Evolutionary conservation across 2,113 vertebrate genomes (phyloP).

Genomic region (Triplophysa rosa): DNA sequence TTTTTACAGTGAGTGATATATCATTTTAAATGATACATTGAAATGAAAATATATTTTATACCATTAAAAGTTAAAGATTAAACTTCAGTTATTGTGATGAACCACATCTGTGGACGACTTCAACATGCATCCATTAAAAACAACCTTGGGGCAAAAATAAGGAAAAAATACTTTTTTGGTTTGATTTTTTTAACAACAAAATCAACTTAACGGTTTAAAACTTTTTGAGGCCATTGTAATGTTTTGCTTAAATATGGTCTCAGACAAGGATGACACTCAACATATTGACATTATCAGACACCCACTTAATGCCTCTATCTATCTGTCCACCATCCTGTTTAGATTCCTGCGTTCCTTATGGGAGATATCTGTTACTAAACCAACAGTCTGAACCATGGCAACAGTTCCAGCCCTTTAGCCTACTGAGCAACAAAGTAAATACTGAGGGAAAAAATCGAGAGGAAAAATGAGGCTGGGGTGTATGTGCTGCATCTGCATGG

Average conservation of each 20-base stretch:
- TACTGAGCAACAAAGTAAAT: conserved; percentile 44
- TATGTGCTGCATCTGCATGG: conserved; percentile 14
- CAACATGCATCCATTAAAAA: no score
- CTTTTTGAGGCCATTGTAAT: not conserved
- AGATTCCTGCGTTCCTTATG: conserved; percentile 49
- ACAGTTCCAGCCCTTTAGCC: conserved; percentile 12
- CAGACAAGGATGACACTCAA: not conserved
- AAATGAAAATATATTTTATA: no score
- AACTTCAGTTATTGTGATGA: no score
- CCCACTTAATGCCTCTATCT: conserved; percentile 7
- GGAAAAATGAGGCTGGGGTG: not conserved
- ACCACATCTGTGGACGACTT: no score
- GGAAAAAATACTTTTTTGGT: no score
- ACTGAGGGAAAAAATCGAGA: conserved; percentile 6
- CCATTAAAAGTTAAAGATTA: no score
- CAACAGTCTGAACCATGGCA: conserved; percentile 47
- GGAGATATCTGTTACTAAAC: conserved; percentile 52
- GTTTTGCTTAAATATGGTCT: not conserved
- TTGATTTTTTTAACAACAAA: no score
- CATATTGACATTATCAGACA: conserved; percentile 46
- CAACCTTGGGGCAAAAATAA: no score
- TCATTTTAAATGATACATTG: no score
- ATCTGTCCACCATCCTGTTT: conserved; percentile 55
- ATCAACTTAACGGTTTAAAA: not conserved
- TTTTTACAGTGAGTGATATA: no score